Percentiles rank a stretch among this genome's conserved stretches.
phyloP scores from a whole-genome alignment of 2,888 invertebrate species.

The Lampropteryx suffumata region DNA sequence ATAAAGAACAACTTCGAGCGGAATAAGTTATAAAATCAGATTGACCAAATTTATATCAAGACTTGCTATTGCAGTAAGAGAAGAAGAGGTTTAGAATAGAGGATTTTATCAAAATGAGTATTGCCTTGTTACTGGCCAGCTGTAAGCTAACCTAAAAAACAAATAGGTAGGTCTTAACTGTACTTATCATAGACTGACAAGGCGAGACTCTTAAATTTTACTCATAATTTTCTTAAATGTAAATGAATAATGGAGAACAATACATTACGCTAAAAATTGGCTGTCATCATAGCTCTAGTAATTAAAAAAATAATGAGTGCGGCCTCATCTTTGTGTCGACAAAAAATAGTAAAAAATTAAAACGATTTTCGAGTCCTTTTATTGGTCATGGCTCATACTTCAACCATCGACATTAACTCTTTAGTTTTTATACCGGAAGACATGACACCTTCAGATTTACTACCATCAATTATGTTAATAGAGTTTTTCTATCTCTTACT shows the following conservation, averaged over 20 bases:
- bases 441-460: slow-evolving; percentile 69
- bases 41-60: too few species aligned
- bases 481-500: slow-evolving; percentile 47
- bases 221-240: not conserved
- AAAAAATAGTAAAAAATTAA: slow-evolving; percentile 27
- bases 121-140: too few species aligned
- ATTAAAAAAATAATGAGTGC: slow-evolving; percentile 50
- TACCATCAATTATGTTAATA: slow-evolving; percentile 69
- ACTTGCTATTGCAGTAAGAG: too few species aligned
- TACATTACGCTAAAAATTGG: slow-evolving; percentile 40
- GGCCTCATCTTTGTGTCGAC: slow-evolving; percentile 27
- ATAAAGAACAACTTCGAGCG: too few species aligned
- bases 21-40: too few species aligned
- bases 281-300: slow-evolving; percentile 45
- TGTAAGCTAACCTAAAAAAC: too few species aligned
- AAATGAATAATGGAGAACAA: slow-evolving; percentile 31
- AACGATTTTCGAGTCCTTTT: slow-evolving; percentile 31
- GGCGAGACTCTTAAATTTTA: too few species aligned
- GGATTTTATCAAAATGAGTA: too few species aligned
- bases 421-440: slow-evolving; percentile 65
- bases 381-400: slow-evolving; percentile 39
- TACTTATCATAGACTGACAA: too few species aligned
- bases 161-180: too few species aligned
- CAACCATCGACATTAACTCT: slow-evolving; percentile 43
- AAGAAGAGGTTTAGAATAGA: too few species aligned